Evolutionary conservation across 2,888 invertebrate genomes (phyloP), one percentile per base, ranked within the genome.

Genomic region (Odontocerum albicorne): DNA sequence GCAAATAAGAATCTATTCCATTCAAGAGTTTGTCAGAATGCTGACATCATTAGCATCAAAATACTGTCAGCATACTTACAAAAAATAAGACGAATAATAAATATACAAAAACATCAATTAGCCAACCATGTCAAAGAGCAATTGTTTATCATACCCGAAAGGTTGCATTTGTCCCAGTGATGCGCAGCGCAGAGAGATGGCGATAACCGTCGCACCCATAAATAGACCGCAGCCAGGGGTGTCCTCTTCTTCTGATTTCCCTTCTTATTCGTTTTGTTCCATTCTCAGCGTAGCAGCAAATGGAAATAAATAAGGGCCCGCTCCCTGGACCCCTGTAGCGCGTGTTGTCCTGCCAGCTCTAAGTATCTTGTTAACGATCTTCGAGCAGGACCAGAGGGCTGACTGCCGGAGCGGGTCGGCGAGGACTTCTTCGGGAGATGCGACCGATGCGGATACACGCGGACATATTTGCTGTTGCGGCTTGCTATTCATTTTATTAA

Each of bases 301-400:
- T 12, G 13, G 35, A 47, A 52, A 52, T 47, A 51, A 39, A 54
- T 54, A 50, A 39, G 39, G 42, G 46, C 42, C 22, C 31, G 40
- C 45, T 46, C 52, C 51, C 44, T 19, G 56, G 45, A 55, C 52
- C 54, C 60, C 60, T 51, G 60, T 49, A 27, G 60, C 45, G 60
- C 54, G 57, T 54, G 60, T 60, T 60, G 60, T 60, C 57, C 54
- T 45, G 50, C 45, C 22, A 47, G 51, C 45, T 47, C 60, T 60
- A 60, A 60, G 60, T 60, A 60, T 60, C 60, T 60, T 60, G 56
- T 60, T 60, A 57, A 60, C 60, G 60, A 60, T 60, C 60, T 54
- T 20, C 45, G 16, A 32, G 35, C 40, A 13, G 43, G 17, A 35
- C 21, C 46, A 35, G 35, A 46, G 21, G 33, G 22, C 20, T n/a